These are phyloP conservation scores for Diabrotica virgifera DNA, from an alignment of 1,140 invertebrate genomes.

Conservation along the genomic window DNA sequence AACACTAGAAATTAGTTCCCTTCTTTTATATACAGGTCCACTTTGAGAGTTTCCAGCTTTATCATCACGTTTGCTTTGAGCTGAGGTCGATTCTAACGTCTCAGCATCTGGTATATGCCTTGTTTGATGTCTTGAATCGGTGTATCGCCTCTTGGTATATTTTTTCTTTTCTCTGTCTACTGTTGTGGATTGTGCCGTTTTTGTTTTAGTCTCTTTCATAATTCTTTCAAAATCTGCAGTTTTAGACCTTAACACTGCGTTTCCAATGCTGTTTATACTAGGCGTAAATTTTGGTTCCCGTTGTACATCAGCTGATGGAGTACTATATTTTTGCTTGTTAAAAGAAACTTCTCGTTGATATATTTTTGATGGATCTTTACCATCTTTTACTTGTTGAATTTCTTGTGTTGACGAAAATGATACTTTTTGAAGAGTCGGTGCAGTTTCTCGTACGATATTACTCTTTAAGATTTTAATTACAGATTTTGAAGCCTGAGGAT, in stretches of 20 bases:
- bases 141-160: slow-evolving; percentile 61
- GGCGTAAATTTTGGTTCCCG: slow-evolving; percentile 51
- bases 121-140: slow-evolving; percentile 60
- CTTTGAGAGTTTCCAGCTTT: slow-evolving; percentile 30
- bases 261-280: slow-evolving; percentile 64
- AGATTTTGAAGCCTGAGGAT: slow-evolving; percentile 33
- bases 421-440: slow-evolving; percentile 55
- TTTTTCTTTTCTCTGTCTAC: slow-evolving; percentile 55
- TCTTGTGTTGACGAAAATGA: slow-evolving; percentile 58
- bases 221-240: slow-evolving; percentile 67
- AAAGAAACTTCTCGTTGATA: slow-evolving; percentile 12
- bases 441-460: slow-evolving; percentile 39
- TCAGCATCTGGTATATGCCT: slow-evolving; percentile 59
- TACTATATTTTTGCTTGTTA: slow-evolving; percentile 24
- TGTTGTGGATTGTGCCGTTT: slow-evolving; percentile 49
- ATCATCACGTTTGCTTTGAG: slow-evolving; percentile 31
- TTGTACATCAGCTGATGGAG: slow-evolving; percentile 30
- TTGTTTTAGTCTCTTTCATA: slow-evolving; percentile 39
- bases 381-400: slow-evolving; percentile 49
- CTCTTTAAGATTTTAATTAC: slow-evolving; percentile 22
- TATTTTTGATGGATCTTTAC: slow-evolving; percentile 7
- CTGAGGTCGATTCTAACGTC: slow-evolving; percentile 43
- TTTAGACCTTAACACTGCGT: slow-evolving; percentile 63
- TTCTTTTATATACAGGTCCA: slow-evolving; percentile 69
- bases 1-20: slow-evolving; percentile 77